Base-by-base conservation (phyloP, 2,113 vertebrate genomes). In the Neogale vison region DNA sequence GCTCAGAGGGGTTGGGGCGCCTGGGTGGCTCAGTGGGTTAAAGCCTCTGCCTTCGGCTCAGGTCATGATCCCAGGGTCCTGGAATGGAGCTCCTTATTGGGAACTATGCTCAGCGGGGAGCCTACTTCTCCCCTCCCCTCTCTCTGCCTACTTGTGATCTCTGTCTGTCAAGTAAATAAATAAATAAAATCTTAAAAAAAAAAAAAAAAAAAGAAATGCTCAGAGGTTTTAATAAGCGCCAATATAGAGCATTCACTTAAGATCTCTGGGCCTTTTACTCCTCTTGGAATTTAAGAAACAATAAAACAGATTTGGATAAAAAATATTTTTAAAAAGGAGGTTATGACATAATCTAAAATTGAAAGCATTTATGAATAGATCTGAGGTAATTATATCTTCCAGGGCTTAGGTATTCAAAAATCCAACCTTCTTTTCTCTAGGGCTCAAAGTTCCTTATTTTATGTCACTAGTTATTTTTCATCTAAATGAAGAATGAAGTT, bases 261-360 rank as follows among this genome's bases (percentile, higher is more conserved):
- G 26, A 50, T 63, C 85, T 95, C 34, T 85, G 52, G 21, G 31
- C 24, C 50, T 71, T 77, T 97, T 76, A 90, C 20, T 45, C 65
- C 90, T 55, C 36, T 88, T 59, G 36, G 79, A 80, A 83, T 81
- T 95, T 88, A 96, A 97, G 59, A 96, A 45, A 97, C 65, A 96
- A 80, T 96, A 87, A 96, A 94, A 85, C 18, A 97, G 36, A 84
- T 45, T 55, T 90, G n/a, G 52, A 50, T 26, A 80, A 90, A 94
- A 97, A 80, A 31, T 45, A 94, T 71, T 82, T 82, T 69, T 81
- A 87, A 87, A 84, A 84, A 90, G 47, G 20, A 90, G 31, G 39
- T 77, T 86, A 77, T 77, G 21, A 88, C 45, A n/a, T 88, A 55
- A 93, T 31, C n/a, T 86, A 92, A 87, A 17, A 95, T 55, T 59